Evolutionary conservation across 2,888 invertebrate genomes (phyloP), one percentile per base, ranked within the genome.

Genomic region (Synanthedon formicaeformis): DNA sequence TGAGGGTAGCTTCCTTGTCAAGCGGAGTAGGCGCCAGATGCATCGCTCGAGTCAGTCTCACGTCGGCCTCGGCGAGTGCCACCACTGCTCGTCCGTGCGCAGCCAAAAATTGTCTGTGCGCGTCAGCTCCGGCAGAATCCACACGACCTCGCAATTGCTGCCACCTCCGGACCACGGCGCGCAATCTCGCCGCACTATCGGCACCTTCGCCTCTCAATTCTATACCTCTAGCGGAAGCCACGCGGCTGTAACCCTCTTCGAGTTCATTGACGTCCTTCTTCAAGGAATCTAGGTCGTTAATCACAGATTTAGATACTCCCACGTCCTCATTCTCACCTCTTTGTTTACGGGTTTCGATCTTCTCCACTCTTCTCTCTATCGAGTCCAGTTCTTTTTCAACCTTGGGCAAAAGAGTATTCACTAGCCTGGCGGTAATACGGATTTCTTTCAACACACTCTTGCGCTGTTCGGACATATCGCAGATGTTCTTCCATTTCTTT

Each of bases 401-500:
- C 52, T 89, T 88, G 0, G 81, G 82, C 34, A 95, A 66, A 87
- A 94, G 90, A 0, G 87, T 78, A 57, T 91, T 90, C 2, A 93
- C 75, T 1, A 90, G 73, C 54, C 94, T 92, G 54, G 90, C 91
- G 0, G 90, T 88, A 71, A 93, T 94, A 3, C 81, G 78, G 11
- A 84, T 69, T 55, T 87, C 85, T 54, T 77, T 81, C 1, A 87
- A 69, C 0, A 78, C 69, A 8, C 66, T 74, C 60, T 85, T 86
- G 2, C 93, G 88, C 53, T 92, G 92, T 5, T 92, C 91, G 0
- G 94, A 93, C 68, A 90, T 88, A 2, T 91, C 90, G 66, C 94
- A 95, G 2, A 94, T 91, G 49, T 89, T 89, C 64, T 92, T 93
- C 95, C 95, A 95, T 58, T 94, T 90, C 67, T 91, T 91, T 64